Evolutionary conservation across 2,797 vertebrate species (phyloP).

Genomic region (Cossypha caffra): DNA sequence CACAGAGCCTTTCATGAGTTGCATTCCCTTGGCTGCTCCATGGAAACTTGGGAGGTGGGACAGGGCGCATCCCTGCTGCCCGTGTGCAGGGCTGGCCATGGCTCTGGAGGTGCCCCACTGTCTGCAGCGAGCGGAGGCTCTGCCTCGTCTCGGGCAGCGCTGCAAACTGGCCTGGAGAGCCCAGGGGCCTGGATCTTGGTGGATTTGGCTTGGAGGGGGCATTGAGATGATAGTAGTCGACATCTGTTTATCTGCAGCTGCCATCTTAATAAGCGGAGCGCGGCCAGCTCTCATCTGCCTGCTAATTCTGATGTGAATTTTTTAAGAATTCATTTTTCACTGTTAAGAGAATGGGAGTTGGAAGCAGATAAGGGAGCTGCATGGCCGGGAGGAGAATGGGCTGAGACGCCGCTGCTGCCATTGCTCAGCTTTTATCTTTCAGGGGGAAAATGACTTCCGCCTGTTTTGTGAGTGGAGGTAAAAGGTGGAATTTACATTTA

Average conservation of each 20-base stretch:
- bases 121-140: not conserved
- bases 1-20: constrained; percentile 23
- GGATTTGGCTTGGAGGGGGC: constrained; percentile 42
- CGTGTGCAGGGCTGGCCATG: rapidly evolving
- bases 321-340: constrained; percentile 62
- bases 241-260: constrained; percentile 64
- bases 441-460: constrained; percentile 50
- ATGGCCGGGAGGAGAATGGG: constrained; percentile 31
- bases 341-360: constrained; percentile 54
- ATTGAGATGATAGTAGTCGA: constrained; percentile 42
- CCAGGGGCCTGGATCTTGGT: not conserved
- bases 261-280: constrained; percentile 50
- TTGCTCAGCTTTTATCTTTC: constrained; percentile 65
- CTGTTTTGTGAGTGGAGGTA: constrained; percentile 54
- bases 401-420: not conserved
- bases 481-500: constrained; percentile 69
- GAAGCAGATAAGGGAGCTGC: constrained; percentile 50
- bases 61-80: not conserved
- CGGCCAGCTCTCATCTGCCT: constrained; percentile 21
- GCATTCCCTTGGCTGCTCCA: not conserved
- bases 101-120: not conserved
- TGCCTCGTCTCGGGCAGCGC: rapidly evolving
- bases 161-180: not conserved
- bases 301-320: constrained; percentile 58
- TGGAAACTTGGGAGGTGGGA: constrained; percentile 1